Conservation (phyloP, 2,113 vertebrate species). For the Halcyon senegalensis region DNA sequence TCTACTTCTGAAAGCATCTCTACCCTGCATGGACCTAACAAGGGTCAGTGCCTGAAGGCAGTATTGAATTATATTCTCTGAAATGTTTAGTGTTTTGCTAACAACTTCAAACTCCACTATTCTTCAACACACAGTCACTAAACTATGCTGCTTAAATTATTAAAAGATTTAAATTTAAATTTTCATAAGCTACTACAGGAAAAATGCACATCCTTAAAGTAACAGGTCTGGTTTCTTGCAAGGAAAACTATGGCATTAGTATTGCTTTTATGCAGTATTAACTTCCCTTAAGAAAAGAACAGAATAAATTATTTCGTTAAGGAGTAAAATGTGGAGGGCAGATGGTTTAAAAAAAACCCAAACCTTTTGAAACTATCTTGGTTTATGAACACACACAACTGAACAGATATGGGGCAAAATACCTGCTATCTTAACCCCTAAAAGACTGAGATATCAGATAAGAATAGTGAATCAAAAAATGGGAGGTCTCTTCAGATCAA, state of each 20-base stretch:
- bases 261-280: conserved; percentile 39
- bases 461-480: neutral
- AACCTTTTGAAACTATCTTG: conserved; percentile 44
- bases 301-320: conserved; percentile 68
- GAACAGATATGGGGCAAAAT: neutral
- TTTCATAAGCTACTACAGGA: conserved; percentile 69
- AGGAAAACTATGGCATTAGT: neutral
- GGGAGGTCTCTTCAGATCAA: neutral
- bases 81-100: conserved; percentile 9
- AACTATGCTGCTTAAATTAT: conserved; percentile 70
- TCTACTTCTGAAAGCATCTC: conserved; percentile 12
- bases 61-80: conserved; percentile 17
- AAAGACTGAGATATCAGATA: neutral
- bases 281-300: conserved; percentile 53
- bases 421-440: neutral
- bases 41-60: conserved; percentile 33
- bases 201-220: conserved; percentile 52
- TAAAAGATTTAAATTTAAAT: conserved; percentile 75
- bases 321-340: conserved; percentile 72
- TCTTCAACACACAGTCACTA: conserved; percentile 34
- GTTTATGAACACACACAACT: conserved; percentile 70
- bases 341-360: conserved; percentile 58
- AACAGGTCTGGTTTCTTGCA: conserved; percentile 46
- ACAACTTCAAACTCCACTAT: conserved; percentile 26
- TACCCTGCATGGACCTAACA: neutral